A percentile compares a stretch with the other conserved stretches of the same genome.
Conservation (phyloP, 2,113 vertebrate genomes). For the Cyrtonyx montezumae region DNA sequence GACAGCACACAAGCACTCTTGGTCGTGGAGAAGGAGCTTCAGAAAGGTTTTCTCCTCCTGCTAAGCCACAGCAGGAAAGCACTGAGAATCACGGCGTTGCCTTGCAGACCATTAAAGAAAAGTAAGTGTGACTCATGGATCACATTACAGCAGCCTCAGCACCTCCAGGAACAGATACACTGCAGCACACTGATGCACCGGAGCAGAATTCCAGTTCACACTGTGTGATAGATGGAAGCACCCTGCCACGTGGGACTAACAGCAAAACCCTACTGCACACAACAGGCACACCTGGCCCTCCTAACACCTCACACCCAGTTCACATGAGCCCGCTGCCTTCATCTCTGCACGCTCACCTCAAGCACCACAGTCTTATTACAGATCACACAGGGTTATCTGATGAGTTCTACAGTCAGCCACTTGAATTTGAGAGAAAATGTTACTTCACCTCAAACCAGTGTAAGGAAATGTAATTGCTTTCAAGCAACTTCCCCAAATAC, state of each 20-base stretch:
- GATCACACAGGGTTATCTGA: background rate
- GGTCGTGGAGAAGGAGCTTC: background rate
- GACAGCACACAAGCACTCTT: background rate
- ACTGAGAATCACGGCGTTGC: background rate
- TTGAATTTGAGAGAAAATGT: background rate
- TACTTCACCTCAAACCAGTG: background rate
- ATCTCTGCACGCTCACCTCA: background rate
- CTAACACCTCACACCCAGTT: rapidly evolving
- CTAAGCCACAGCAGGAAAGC: background rate
- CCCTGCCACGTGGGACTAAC: rapidly evolving
- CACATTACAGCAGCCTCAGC: background rate
- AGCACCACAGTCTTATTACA: background rate
- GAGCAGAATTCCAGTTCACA: background rate
- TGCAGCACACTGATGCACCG: background rate
- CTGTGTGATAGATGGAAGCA: background rate
- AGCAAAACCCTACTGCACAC: background rate
- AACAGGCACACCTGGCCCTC: background rate
- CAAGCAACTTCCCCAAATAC: background rate
- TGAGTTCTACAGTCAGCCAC: background rate
- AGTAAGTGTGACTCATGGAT: background rate
- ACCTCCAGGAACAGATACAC: background rate
- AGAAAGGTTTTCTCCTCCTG: background rate
- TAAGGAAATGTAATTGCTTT: background rate
- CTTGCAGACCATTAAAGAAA: background rate
- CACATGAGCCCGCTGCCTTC: rapidly evolving